These are phyloP conservation scores for Eremobia ochroleuca DNA, from an alignment of 2,888 invertebrate genomes.

Conservation along the genomic window DNA sequence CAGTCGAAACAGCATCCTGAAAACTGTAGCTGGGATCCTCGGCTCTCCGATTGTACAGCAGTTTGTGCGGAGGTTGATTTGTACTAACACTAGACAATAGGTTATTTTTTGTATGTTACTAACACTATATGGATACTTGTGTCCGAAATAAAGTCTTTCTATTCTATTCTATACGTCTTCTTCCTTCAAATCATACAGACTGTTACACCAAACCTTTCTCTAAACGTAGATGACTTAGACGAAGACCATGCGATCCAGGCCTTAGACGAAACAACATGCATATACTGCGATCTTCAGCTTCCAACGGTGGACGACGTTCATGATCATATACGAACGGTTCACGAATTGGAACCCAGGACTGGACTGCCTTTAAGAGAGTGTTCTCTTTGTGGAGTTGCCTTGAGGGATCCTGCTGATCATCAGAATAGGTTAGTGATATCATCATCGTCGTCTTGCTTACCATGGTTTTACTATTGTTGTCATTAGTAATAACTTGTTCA, in stretches of 20 bases:
- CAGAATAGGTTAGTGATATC: conserved; percentile 73
- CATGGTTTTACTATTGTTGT: too few species aligned
- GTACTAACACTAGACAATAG: too few species aligned
- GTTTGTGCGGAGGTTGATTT: too few species aligned
- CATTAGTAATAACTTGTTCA: too few species aligned
- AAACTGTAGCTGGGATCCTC: too few species aligned
- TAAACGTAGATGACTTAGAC: conserved; percentile 69
- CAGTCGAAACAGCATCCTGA: too few species aligned
- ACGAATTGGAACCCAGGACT: conserved; percentile 79
- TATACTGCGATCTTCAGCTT: conserved; percentile 79
- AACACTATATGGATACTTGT: too few species aligned
- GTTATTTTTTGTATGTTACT: too few species aligned
- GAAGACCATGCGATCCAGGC: conserved; percentile 79
- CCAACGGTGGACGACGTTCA: conserved; percentile 73
- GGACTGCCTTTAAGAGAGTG: conserved; percentile 78
- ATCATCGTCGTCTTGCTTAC: too few species aligned
- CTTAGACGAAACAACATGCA: conserved; percentile 80
- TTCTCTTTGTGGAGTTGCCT: conserved; percentile 79
- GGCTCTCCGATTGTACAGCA: too few species aligned
- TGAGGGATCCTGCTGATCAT: conserved; percentile 79
- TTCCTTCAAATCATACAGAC: not conserved
- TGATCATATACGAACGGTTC: conserved; percentile 77
- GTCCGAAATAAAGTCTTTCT: too few species aligned
- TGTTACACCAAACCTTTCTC: not conserved
- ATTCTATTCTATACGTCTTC: too few species aligned